Evolutionary conservation across 2,797 vertebrate species (phyloP), one percentile per base, ranked within the genome.

Genomic region (Paramormyrops hopkinsi): DNA sequence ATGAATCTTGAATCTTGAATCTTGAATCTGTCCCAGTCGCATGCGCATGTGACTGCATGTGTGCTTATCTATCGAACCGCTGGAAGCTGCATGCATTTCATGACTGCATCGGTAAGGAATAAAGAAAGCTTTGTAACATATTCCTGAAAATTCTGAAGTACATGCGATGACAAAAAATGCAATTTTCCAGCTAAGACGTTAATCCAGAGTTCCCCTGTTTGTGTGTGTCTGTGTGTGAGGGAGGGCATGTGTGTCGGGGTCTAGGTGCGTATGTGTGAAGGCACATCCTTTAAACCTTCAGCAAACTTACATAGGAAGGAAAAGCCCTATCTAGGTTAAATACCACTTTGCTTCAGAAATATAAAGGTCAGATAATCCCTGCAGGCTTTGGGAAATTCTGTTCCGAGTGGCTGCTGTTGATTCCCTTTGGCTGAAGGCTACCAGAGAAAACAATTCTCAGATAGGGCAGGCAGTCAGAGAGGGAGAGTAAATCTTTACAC

Each of bases 331-430:
- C 48, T 50, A 79, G 65, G 88, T 51, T 73, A 88, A 54, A 88
- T 73, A 79, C 65, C 17, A 37, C 62, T 79, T 79, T 88, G 50
- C 48, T 51, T 50, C 37, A 88, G 62, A 88, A 88, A 79, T 79
- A 79, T 88, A 88, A 88, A 88, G 59, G 88, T 53, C 88, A 88
- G 65, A 88, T 79, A 29, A 88, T 51, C 88, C 88, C 88, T 19
- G 62, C 33, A 33, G 88, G 88, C 69, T 51, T 69, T 44, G 87
- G 53, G 62, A 88, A 88, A 88, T 79, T 46, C 9, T 59, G 19
- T 76, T 76, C 65, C 59, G 22, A 50, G 25, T 76, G 44, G n/a
- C 19, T 69, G 56, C 54, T 88, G 62, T 73, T 73, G 54, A 73
- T 69, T 65, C 59, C 62, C 59, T 29, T 37, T n/a, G 41, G 41